Conservation (phyloP, 2,888 invertebrate genomes). For the Seira musarum region DNA sequence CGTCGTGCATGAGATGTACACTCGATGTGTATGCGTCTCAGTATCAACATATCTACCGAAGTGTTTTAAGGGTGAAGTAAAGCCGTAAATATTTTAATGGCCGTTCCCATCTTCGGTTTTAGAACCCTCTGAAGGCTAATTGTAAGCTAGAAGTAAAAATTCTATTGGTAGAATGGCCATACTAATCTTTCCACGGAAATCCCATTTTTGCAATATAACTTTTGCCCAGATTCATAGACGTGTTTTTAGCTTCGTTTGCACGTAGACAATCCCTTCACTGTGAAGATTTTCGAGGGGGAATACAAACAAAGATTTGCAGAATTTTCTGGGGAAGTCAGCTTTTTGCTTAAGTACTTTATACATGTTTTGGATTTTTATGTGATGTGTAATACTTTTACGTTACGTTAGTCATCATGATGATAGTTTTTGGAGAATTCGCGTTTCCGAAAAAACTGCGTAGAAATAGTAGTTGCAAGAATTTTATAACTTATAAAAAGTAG, state of each 20-base stretch:
- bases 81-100: slow-evolving; percentile 58
- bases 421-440: no score
- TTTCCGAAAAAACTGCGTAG: no score
- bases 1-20: no score
- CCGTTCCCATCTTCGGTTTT: slow-evolving; percentile 55
- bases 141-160: slow-evolving; percentile 33
- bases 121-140: slow-evolving; percentile 54
- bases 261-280: neutral
- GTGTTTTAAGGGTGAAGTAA: neutral
- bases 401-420: no score
- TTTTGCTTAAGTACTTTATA: no score
- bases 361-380: no score
- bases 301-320: neutral
- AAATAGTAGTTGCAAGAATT: no score
- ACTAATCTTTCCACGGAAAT: slow-evolving; percentile 27
- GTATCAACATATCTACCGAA: neutral
- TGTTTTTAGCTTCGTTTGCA: neutral
- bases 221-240: neutral
- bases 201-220: slow-evolving; percentile 42
- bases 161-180: slow-evolving; percentile 39
- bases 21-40: no score
- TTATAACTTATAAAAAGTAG: no score
- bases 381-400: no score
- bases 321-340: no score
- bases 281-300: neutral